Evolutionary conservation across 2,888 invertebrate genomes (phyloP).

Genomic region (Leuctra nigra): DNA sequence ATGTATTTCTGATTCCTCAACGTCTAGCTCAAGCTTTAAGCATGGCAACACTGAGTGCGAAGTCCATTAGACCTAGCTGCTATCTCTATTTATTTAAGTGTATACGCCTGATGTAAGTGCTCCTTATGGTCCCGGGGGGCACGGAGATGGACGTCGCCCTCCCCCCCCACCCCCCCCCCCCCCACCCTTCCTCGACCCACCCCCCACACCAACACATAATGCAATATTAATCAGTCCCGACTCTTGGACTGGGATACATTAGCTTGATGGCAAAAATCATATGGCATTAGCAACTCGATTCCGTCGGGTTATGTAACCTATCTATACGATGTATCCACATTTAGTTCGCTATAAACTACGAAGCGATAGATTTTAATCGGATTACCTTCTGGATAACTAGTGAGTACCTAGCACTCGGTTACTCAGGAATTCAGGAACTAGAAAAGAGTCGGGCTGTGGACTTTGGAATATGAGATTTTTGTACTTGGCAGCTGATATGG

Average conservation of each 20-base stretch:
- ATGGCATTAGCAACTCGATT: slow-evolving; percentile 20
- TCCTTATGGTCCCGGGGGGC: slow-evolving; percentile 6
- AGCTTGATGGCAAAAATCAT: slow-evolving; percentile 24
- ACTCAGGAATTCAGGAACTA: too few species aligned
- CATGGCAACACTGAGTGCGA: slow-evolving; percentile 15
- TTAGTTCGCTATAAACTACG: too few species aligned
- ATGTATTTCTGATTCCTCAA: slow-evolving; percentile 4
- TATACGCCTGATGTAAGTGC: slow-evolving; percentile 18
- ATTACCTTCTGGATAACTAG: too few species aligned
- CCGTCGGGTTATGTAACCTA: too few species aligned
- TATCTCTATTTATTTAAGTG: slow-evolving; percentile 19
- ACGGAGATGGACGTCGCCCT: slow-evolving; percentile 4
- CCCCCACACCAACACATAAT: slow-evolving; percentile 11
- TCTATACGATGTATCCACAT: too few species aligned
- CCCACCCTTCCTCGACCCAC: not conserved
- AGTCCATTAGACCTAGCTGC: slow-evolving; percentile 9
- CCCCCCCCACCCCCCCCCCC: not conserved
- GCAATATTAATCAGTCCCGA: slow-evolving; percentile 17
- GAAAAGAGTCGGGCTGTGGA: too few species aligned
- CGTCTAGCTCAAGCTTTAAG: not conserved
- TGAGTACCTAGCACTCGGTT: too few species aligned
- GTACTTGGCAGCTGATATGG: too few species aligned
- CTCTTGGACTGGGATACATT: slow-evolving; percentile 5
- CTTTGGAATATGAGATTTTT: too few species aligned
- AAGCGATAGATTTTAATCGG: too few species aligned